Evolutionary conservation across 2,888 invertebrate species (phyloP).

Genomic region (Rhagonycha lutea): DNA sequence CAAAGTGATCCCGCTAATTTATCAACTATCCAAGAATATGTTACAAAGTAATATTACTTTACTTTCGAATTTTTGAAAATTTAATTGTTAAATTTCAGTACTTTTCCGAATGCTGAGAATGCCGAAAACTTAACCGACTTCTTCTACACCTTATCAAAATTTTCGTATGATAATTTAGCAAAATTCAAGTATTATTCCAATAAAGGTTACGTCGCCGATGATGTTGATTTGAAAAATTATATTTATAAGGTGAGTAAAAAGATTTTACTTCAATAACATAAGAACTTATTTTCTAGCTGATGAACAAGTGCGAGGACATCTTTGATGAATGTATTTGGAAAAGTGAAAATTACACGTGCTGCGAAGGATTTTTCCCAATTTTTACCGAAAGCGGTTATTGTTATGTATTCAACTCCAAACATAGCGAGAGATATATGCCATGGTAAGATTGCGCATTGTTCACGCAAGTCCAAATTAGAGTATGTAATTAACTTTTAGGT

Average conservation of each 20-base stretch:
- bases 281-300: conserved; percentile 55
- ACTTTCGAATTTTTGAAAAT: neutral
- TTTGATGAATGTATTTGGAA: conserved; percentile 70
- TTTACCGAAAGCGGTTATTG: conserved; percentile 78
- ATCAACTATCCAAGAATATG: conserved; percentile 39
- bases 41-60: conserved; percentile 27
- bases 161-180: conserved; percentile 53
- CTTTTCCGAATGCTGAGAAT: conserved; percentile 14
- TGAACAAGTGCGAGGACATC: conserved; percentile 64
- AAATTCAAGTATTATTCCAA: conserved; percentile 37
- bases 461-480: neutral
- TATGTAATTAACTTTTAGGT: conserved; percentile 52
- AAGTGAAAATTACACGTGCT: conserved; percentile 68
- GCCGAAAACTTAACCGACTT: conserved; percentile 46
- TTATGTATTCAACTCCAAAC: conserved; percentile 70
- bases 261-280: neutral
- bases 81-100: conserved; percentile 1
- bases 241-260: conserved; percentile 40
- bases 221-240: conserved; percentile 37
- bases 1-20: conserved; percentile 40
- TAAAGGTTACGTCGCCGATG: conserved; percentile 36
- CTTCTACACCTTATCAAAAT: conserved; percentile 50
- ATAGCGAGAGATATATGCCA: conserved; percentile 56
- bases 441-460: conserved; percentile 50
- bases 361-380: conserved; percentile 67